A percentile compares a stretch with the other conserved stretches of the same genome.
These are phyloP conservation scores for Eustalomyia histrio DNA, from an alignment of 2,888 invertebrate genomes.

Conservation along the genomic window DNA sequence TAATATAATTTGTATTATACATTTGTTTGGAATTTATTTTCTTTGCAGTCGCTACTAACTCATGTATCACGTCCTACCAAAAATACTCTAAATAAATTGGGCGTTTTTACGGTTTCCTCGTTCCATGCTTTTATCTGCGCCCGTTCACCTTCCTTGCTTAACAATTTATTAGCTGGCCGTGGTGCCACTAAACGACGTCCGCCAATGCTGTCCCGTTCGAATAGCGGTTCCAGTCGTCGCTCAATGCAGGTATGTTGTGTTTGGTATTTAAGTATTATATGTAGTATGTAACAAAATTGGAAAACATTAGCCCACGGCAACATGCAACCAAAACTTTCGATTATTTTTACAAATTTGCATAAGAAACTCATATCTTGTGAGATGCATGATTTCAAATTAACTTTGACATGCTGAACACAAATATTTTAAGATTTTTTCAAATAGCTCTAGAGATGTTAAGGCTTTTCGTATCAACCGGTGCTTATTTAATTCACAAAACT, in stretches of 20 bases:
- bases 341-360: no score
- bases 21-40: neutral
- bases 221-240: constrained; percentile 91
- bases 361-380: no score
- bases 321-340: no score
- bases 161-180: constrained; percentile 93
- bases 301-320: no score
- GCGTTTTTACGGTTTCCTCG: constrained; percentile 98
- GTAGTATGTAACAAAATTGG: no score
- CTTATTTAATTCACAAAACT: no score
- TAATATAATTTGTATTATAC: no score
- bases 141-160: constrained; percentile 94
- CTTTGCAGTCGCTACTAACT: constrained; percentile 91
- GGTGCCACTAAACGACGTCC: constrained; percentile 94
- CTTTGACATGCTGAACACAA: no score
- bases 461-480: no score
- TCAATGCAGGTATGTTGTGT: constrained; percentile 86
- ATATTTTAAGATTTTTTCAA: no score
- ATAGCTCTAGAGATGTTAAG: no score
- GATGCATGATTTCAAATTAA: no score
- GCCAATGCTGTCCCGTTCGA: constrained; percentile 93
- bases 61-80: constrained; percentile 97
- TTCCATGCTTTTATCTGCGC: constrained; percentile 99
- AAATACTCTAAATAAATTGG: constrained; percentile 95
- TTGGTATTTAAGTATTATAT: neutral